phyloP scores from a whole-genome alignment of 2,888 invertebrate genomes.

The Mimachlamys varia region DNA sequence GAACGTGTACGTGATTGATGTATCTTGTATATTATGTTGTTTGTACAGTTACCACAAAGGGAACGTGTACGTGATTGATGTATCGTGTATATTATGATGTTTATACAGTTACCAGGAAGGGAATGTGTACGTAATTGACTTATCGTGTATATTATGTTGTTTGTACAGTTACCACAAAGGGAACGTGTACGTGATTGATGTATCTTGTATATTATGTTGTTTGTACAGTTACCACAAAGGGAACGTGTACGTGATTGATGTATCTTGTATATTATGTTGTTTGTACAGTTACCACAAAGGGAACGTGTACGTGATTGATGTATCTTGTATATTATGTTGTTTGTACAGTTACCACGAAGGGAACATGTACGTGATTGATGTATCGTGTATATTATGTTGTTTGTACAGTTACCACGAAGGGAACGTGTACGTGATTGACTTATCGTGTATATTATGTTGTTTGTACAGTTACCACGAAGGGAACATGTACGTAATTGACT shows the following conservation, averaged over 20 bases:
- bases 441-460: too few relatives aligned
- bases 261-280: too few relatives aligned
- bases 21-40: too few relatives aligned
- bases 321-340: too few relatives aligned
- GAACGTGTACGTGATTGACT: conserved; percentile 96
- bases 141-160: too few relatives aligned
- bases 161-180: conserved; percentile 89
- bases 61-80: conserved; percentile 96
- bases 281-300: conserved; percentile 89
- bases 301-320: conserved; percentile 96
- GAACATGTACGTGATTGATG: conserved; percentile 96
- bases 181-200: conserved; percentile 96
- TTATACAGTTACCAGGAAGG: conserved; percentile 89
- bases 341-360: conserved; percentile 89
- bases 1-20: conserved; percentile 96
- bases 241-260: conserved; percentile 96
- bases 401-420: conserved; percentile 89
- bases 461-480: conserved; percentile 89
- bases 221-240: conserved; percentile 89
- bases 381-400: too few relatives aligned
- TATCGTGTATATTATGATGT: too few relatives aligned
- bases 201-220: too few relatives aligned
- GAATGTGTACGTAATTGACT: conserved; percentile 96
- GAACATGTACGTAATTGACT: conserved; percentile 96
- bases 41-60: conserved; percentile 89